Base-by-base conservation (phyloP, 2,888 invertebrate genomes). In the Deilephila elpenor region DNA sequence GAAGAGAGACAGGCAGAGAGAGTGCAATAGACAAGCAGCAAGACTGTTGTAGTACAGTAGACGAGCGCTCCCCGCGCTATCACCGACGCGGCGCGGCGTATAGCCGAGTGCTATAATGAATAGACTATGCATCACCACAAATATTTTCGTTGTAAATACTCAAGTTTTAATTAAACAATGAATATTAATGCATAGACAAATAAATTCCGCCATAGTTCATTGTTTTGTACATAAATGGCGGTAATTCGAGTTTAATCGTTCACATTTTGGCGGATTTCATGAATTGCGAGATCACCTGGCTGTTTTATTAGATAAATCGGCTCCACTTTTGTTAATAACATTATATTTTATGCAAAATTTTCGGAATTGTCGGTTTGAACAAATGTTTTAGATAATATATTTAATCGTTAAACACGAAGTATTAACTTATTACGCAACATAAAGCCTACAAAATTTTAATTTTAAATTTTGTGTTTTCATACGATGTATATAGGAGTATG, bases 241-340 rank as follows among this genome's bases (percentile, higher is more conserved):
- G 60, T 60, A 60, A 64, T 19, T 20, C 64, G 44, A n/a, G 11
- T 64, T 20, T 44, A 64, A 64, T 64, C 37, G 19, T 62, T n/a
- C 62, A 62, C 17, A 62, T 32, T 62, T 62, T 62, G 62, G 32
- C 34, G 37, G 37, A 34, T 64, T 37, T 7, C 64, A n/a, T 64
- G 37, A 14, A 60, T 60, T 17, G 60, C 19, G 17, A 56, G 60
- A 29, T 60, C 60, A 60, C 25, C 17, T 29, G 60, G 25, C 29
- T 14, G 17, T 60, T 29, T 29, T 60, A 17, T 29, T 60, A 29
- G 17, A 29, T 60, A 32, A 56, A 56, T 56, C n/a, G 56, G 17
- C 29, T 11, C 17, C 29, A 17, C 25, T 29, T 60, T 60, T 60
- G 29, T 29, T 32, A 56, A 56, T 56, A 56, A n/a, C 56, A 5